Evolutionary conservation across 2,113 vertebrate genomes (phyloP).

Genomic region (Herpetotheres cachinnans): DNA sequence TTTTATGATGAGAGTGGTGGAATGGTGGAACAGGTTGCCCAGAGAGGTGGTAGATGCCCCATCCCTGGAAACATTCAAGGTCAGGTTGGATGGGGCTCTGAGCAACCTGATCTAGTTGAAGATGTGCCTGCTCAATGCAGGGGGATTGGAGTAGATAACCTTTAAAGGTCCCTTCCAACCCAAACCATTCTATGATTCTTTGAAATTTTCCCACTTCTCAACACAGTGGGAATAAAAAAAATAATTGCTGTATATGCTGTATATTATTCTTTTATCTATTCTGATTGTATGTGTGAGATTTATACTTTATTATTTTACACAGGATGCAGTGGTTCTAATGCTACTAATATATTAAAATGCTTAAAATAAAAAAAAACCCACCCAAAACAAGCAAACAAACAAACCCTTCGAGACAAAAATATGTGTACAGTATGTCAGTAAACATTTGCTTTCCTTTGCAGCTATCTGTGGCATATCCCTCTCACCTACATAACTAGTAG

Average conservation of each 20-base stretch:
- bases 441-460: conserved; percentile 53
- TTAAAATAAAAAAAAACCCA: neutral
- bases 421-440: neutral
- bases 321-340: neutral
- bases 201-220: neutral
- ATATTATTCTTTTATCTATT: neutral
- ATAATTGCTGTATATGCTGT: neutral
- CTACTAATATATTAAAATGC: neutral
- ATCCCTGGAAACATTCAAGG: neutral
- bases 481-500: conserved; percentile 84
- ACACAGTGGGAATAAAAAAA: neutral
- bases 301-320: neutral
- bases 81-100: neutral
- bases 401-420: neutral
- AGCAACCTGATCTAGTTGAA: neutral
- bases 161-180: neutral
- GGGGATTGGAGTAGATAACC: neutral
- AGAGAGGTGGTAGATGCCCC: fast-evolving
- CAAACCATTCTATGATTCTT: neutral
- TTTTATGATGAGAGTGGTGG: neutral
- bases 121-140: neutral
- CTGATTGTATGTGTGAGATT: neutral
- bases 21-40: neutral
- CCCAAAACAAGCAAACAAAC: neutral
- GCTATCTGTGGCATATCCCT: conserved; percentile 88